phyloP scores from a whole-genome alignment of 2,888 invertebrate genomes.

The Operophtera brumata region DNA sequence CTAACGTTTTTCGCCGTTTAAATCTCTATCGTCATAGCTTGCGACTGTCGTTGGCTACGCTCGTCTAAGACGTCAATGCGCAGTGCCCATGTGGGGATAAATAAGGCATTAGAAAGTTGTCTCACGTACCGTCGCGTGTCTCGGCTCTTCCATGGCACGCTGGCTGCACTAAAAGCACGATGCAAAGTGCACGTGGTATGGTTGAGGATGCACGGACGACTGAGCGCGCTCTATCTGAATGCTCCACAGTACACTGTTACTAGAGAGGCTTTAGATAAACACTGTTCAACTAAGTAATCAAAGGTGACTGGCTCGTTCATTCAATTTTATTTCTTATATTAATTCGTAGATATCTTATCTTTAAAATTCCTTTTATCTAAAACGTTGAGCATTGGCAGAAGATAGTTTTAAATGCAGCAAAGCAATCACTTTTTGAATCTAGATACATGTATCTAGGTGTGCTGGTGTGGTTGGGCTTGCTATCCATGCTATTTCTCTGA shows the following conservation, averaged over 20 bases:
- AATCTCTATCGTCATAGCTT: neutral
- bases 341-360: conserved; percentile 31
- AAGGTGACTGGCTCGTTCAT: conserved; percentile 43
- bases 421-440: neutral
- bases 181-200: conserved; percentile 48
- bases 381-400: neutral
- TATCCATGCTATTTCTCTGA: too few species aligned
- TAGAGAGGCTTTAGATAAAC: conserved; percentile 61
- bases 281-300: conserved; percentile 49
- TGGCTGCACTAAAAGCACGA: conserved; percentile 26
- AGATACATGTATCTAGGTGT: too few species aligned
- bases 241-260: conserved; percentile 39
- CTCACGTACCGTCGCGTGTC: conserved; percentile 51
- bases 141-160: conserved; percentile 43
- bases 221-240: conserved; percentile 41
- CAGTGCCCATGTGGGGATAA: conserved; percentile 7
- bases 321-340: conserved; percentile 32
- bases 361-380: neutral
- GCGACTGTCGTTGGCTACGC: conserved; percentile 1
- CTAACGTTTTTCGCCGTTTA: conserved; percentile 37
- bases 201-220: conserved; percentile 46
- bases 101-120: conserved; percentile 31
- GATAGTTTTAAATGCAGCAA: neutral
- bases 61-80: conserved; percentile 10
- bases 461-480: too few species aligned